phyloP scores from a whole-genome alignment of 1,140 invertebrate genomes.

The Bathynomus jamesi region DNA sequence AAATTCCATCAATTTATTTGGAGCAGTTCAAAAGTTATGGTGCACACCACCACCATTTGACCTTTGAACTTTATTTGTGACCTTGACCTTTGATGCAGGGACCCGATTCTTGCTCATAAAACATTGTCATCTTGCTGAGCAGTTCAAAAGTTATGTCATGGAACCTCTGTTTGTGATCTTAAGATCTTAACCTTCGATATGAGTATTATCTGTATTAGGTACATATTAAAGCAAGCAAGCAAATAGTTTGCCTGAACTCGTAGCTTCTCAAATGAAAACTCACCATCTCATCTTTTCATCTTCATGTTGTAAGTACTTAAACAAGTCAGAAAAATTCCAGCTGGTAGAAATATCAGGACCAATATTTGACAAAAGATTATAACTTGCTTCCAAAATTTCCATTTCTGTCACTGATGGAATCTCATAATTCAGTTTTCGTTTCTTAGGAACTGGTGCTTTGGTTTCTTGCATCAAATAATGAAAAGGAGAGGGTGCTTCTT shows the following conservation, averaged over 20 bases:
- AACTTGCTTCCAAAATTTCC: constrained; percentile 17
- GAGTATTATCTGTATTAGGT: not conserved
- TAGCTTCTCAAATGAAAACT: not conserved
- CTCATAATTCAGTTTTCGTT: not conserved
- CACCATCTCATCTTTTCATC: constrained; percentile 19
- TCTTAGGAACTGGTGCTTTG: constrained; percentile 9
- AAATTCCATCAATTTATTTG: no score
- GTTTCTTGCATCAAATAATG: not conserved
- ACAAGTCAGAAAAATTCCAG: constrained; percentile 17
- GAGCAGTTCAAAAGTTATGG: no score
- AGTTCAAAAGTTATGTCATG: no score
- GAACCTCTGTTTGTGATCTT: no score
- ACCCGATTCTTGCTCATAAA: no score
- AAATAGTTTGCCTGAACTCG: not conserved
- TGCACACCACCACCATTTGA: no score
- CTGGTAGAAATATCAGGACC: constrained; percentile 10
- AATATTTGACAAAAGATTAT: constrained; percentile 13
- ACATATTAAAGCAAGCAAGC: not conserved
- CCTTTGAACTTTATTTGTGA: no score
- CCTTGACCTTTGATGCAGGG: no score
- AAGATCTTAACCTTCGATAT: not conserved
- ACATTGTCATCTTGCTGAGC: no score
- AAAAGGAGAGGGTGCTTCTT: constrained; percentile 22
- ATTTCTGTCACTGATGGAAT: constrained; percentile 1
- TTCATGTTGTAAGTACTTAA: constrained; percentile 11